Conservation (phyloP, 2,797 vertebrate species). For the Saxicola maurus region DNA sequence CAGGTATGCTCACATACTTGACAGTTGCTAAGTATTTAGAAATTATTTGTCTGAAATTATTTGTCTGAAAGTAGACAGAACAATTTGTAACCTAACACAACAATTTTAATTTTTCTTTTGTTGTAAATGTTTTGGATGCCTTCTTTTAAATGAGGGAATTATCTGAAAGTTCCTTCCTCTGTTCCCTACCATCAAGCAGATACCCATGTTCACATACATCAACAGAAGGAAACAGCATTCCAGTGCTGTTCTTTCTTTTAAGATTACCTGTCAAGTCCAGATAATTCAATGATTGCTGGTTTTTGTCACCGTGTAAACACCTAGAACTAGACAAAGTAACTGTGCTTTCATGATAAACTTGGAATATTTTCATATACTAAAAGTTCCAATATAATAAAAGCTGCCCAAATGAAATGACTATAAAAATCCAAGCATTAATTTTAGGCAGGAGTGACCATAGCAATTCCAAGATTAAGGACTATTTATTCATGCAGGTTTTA, state of each 20-base stretch:
- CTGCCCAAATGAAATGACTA: neutral
- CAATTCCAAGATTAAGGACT: constrained; percentile 8
- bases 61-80: neutral
- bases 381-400: neutral
- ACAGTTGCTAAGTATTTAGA: neutral
- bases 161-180: neutral
- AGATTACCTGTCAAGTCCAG: neutral
- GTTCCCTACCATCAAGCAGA: neutral
- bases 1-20: neutral
- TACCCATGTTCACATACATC: neutral
- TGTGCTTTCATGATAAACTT: neutral
- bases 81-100: neutral
- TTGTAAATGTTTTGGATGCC: neutral
- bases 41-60: neutral
- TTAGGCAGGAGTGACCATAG: neutral
- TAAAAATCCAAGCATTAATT: constrained; percentile 19
- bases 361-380: neutral
- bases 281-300: neutral
- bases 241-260: neutral
- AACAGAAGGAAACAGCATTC: neutral
- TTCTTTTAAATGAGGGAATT: neutral
- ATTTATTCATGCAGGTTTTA: constrained; percentile 2
- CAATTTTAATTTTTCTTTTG: neutral
- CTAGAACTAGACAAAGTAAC: neutral
- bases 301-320: neutral